Evolutionary conservation across 2,113 vertebrate genomes (phyloP), one percentile per base, ranked within the genome.

Genomic region (Orthonyx spaldingii): DNA sequence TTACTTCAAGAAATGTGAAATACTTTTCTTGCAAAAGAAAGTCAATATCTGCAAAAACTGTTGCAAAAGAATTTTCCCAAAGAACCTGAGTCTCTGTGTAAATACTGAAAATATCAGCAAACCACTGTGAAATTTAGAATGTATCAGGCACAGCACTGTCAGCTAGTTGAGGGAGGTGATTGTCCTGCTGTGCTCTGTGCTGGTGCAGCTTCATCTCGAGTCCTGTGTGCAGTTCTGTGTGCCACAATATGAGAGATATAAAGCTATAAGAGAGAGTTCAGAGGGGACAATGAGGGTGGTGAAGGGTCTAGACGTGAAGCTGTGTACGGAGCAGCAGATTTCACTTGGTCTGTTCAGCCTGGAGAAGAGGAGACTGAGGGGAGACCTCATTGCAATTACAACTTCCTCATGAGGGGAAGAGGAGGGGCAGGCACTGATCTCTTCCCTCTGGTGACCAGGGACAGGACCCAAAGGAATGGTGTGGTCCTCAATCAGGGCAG

Each of bases 351-450:
- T 10, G n/a, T 41, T 50, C 52, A 82, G 33, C 13, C 20, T 39
- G 19, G 4, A 63, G 39, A 18, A 27, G 24, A 53, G 28, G 10
- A 80, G 16, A 41, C 9, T 24, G 59, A 74, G 17, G 13, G 13
- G 16, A 60, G 13, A 68, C 23, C 19, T 24, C 33, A 15, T 0
- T 39, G 28, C 10, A n/a, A 9, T 16, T 71, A 0, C 32, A 72
- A 3, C 18, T 7, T 50, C 15, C 32, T 33, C 0, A 0, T 4
- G 28, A 39, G 9, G 13, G 42, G 27, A 66, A 21, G 44, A 37
- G 12, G 8, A 72, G 8, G 15, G 5, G 1, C 69, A 66, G 44
- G 13, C 23, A 21, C 13, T 53, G 60, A 39, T 28, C 16, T 59
- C 22, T 50, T 1, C 2, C 19, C 27, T 74, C 4, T 24, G 19